Evolutionary conservation across 37 sponge, comb jelly and placozoan genomes (phyloP), one percentile per base, ranked within the genome.

Genomic region (Halichondria panicea): DNA sequence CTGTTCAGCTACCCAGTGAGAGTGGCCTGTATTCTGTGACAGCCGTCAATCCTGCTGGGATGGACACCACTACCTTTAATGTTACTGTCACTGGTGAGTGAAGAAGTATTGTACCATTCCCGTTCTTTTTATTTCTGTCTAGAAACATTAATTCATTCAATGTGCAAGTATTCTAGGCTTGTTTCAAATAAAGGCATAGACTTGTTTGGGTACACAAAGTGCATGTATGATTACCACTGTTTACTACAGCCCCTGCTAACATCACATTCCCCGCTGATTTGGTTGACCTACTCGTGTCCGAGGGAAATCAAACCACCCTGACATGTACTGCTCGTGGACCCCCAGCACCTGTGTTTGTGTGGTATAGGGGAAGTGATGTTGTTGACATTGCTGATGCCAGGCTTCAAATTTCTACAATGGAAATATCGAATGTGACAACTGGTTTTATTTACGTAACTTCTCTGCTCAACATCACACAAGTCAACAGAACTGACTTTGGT

Each of bases 341-440:
- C 35, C 87, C 87, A 28, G 62, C 69, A 22, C 81, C 81, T 18
- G 59, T 55, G 42, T 62, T 87, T 31, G 40, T 52, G 22, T 87
- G 86, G 87, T 72, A 27, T 28, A 30, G 19, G 22, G 30, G 4
- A 3, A 66, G 11, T 66, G 43, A 11, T 12, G 13, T 8, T 27
- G n/a, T n/a, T n/a, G n/a, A 21, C 18, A 36, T 31, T 15, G 21
- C 38, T 39, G 33, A 64, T n/a, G 22, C 39, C 69, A 68, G 69
- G 69, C 41, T 68, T 25, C 5, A 24, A 4, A 68, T 68, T 39
- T 13, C 69, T 21, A 39, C 73, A 21, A 12, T 7, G 32, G 2
- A 24, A n/a, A 1, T 24, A 1, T 0, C 25, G 1, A 38, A 24
- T 34, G 73, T 40, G 6, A 39, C 38, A 21, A 41, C 35, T 4